Base-by-base conservation (phyloP, 2,888 invertebrate species). In the Vesta saturnalis region DNA sequence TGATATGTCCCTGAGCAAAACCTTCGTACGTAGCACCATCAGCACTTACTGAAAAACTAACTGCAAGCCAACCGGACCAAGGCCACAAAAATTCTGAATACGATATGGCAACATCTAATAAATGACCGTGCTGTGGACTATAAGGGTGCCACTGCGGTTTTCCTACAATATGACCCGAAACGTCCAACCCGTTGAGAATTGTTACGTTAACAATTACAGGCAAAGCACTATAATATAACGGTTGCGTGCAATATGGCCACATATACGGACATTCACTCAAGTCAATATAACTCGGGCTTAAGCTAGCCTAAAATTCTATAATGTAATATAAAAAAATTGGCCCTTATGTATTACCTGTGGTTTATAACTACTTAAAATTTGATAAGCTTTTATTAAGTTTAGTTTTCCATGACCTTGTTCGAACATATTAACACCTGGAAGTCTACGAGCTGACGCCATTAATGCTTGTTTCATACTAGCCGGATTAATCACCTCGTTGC, bases 201-300 rank as follows among this genome's bases (percentile, higher is more conserved):
- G 97, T 98, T 0, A 97, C 93, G 85, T 98, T 99, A 1, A 95
- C 92, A 73, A 98, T 94, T 18, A 93, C 91, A 0, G 97, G 95
- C 85, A 94, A 91, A 43, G 91, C 92, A 68, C 93, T 92, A 82
- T 92, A 90, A 85, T 96, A 98, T 49, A 98, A 83, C 0, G 97
- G 96, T 84, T 98, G 98, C 0, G 96, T 95, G 83, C 97, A 98
- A 79, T 97, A 98, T 0, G 98, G 98, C 97, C 97, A 99, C 96
- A 97, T 97, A 84, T 97, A 99, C 74, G 95, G 96, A 78, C 95
- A 95, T 81, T 97, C 97, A 0, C 94, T 96, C 72, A 97, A 88
- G 83, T 98, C 98, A 73, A 99, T 90, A 83, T 97, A 97, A 74
- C 94, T 92, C 0, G 92, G 92, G 74, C 91, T 90, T 10, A 92